phyloP scores from a whole-genome alignment of 1,140 invertebrate species.

The Brachionus angularis region DNA sequence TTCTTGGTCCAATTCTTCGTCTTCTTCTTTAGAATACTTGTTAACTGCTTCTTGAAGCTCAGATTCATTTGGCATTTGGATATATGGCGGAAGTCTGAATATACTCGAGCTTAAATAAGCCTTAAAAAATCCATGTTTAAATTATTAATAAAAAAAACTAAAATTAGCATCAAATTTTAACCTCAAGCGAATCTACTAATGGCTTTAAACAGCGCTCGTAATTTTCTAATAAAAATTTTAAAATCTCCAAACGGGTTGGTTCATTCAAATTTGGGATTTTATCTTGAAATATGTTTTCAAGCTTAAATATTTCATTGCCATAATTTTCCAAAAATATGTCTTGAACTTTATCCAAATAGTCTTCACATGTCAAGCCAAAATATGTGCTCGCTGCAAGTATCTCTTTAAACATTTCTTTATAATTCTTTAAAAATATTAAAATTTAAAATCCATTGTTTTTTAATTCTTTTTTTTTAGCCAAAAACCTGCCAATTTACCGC shows the following conservation, averaged over 20 bases:
- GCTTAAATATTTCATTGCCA: too few relatives aligned
- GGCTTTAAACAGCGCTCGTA: too few relatives aligned
- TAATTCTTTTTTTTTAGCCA: not conserved
- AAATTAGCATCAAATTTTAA: too few relatives aligned
- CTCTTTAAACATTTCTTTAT: conserved; percentile 1
- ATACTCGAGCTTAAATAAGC: not conserved
- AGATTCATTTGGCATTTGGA: not conserved
- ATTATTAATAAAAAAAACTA: too few relatives aligned
- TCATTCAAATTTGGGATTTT: too few relatives aligned
- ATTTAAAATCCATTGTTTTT: not conserved
- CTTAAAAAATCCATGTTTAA: too few relatives aligned
- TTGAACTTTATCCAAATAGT: too few relatives aligned
- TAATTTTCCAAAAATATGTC: too few relatives aligned
- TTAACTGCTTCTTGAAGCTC: not conserved
- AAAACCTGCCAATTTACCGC: not conserved
- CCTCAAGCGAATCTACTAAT: too few relatives aligned
- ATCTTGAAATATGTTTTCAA: too few relatives aligned
- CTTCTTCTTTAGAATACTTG: conserved; percentile 11
- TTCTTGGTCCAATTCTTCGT: not conserved
- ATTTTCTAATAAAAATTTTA: too few relatives aligned
- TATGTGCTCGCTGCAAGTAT: not conserved
- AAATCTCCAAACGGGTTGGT: too few relatives aligned
- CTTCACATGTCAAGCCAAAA: conserved; percentile 5
- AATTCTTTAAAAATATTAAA: not conserved
- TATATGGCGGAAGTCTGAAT: not conserved